Evolutionary conservation across 1,140 invertebrate genomes (phyloP).

Genomic region (Popillia japonica): DNA sequence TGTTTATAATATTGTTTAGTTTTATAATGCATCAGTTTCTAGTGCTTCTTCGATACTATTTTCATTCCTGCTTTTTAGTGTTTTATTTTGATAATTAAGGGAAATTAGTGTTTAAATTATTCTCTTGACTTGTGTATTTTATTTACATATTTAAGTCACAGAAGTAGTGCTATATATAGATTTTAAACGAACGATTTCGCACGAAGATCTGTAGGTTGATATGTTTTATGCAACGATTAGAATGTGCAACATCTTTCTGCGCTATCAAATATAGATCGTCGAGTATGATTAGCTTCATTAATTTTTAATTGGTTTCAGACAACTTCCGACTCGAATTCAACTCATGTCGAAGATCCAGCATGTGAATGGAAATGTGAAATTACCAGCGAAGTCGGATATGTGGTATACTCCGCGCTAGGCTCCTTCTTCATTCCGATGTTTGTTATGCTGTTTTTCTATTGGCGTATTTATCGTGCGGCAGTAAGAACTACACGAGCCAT

Average conservation of each 20-base stretch:
- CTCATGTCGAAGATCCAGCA: conserved; percentile 60
- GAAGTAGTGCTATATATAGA: no score
- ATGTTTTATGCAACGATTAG: background rate
- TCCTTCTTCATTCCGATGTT: conserved; percentile 97
- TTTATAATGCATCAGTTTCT: no score
- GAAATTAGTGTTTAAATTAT: no score
- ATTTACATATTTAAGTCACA: no score
- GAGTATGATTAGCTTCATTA: conserved; percentile 29
- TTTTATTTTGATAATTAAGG: no score
- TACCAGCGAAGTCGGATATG: conserved; percentile 86
- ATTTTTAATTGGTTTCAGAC: conserved; percentile 16
- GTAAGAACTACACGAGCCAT: conserved; percentile 89
- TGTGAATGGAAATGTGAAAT: conserved; percentile 89
- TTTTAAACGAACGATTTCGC: no score
- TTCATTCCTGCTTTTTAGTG: no score
- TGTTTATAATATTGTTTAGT: no score
- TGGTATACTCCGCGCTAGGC: conserved; percentile 88
- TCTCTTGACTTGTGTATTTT: no score
- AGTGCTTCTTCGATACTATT: no score
- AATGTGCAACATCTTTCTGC: background rate
- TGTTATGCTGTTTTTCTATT: conserved; percentile 97
- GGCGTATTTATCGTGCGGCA: conserved; percentile 92
- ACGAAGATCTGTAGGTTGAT: background rate
- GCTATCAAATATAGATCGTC: background rate
- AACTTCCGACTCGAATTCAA: conserved; percentile 23